Evolutionary conservation across 2,797 vertebrate species (phyloP).

Genomic region (Nothura maculosa): DNA sequence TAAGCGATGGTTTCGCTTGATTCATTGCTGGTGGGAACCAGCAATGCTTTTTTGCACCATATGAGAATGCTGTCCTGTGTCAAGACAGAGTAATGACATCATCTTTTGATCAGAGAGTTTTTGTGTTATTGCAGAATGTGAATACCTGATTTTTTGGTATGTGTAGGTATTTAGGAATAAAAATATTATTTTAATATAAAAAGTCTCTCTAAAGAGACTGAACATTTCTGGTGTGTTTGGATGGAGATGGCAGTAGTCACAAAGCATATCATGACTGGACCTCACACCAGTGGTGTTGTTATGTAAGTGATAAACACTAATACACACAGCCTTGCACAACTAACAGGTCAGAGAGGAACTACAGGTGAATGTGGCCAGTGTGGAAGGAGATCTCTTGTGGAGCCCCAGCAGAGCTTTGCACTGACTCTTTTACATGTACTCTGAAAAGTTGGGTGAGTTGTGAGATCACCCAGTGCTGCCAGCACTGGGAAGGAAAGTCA

Average conservation of each 20-base stretch:
- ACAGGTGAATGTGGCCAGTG: fast-evolving
- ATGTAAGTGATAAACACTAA: background rate
- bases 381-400: background rate
- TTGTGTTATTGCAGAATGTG: background rate
- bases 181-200: background rate
- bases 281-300: background rate
- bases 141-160: background rate
- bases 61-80: background rate
- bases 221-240: background rate
- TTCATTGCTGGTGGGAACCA: background rate
- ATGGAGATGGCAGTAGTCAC: background rate
- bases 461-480: background rate
- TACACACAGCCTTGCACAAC: background rate
- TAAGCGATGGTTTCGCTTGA: background rate
- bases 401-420: background rate
- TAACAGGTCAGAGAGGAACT: background rate
- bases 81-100: background rate
- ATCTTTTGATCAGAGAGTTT: background rate
- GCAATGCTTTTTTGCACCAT: too few species aligned
- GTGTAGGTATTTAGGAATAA: background rate
- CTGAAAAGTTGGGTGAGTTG: background rate
- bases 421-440: background rate
- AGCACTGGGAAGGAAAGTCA: background rate
- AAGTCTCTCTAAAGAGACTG: background rate
- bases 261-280: fast-evolving